Evolutionary conservation across 2,113 vertebrate genomes (phyloP), one percentile per base, ranked within the genome.

Genomic region (Tetraodon nigroviridis): DNA sequence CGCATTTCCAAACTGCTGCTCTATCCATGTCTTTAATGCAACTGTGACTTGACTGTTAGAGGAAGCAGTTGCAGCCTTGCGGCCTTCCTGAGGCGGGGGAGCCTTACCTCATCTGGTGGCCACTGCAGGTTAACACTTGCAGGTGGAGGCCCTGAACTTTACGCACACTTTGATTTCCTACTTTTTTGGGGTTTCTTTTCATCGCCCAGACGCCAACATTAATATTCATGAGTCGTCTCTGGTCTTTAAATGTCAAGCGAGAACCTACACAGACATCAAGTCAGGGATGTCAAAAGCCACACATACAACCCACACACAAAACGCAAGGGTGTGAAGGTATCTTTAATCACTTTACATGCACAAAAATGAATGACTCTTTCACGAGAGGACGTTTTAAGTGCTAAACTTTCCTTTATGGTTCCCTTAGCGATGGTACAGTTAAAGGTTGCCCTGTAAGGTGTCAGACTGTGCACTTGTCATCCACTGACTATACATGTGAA

Each of bases 61-160:
- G 84, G 86, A 86, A 84, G 84, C 83, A 78, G 81, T 79, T 73
- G 46, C 64, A 65, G 14, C 78, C 75, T 78, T 81, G 71, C 81
- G 73, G 84, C 73, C 73, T 64, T 59, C 62, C 40, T 55, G 67
- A 55, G 62, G 63, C 72, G 37, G 24, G 32, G 12, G 44, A 79
- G 58, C 63, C 71, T 29, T 80, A 82, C 74, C 74, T 77, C 70
- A 55, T 85, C 77, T 74, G 73, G 70, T 68, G 64, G 72, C 49
- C 55, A 78, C 60, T 71, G 74, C 75, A 56, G 42, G 67, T 57
- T 45, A 29, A 56, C 24, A 55, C 51, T 66, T 61, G 61, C 55
- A 79, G 52, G 61, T 73, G 71, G 63, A 77, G 81, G 69, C 68
- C 37, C 42, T 64, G 16, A 61, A 53, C 48, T 80, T 85, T 80